Base-by-base conservation (phyloP, 2,797 vertebrate genomes). In the Peromyscus aztecus region DNA sequence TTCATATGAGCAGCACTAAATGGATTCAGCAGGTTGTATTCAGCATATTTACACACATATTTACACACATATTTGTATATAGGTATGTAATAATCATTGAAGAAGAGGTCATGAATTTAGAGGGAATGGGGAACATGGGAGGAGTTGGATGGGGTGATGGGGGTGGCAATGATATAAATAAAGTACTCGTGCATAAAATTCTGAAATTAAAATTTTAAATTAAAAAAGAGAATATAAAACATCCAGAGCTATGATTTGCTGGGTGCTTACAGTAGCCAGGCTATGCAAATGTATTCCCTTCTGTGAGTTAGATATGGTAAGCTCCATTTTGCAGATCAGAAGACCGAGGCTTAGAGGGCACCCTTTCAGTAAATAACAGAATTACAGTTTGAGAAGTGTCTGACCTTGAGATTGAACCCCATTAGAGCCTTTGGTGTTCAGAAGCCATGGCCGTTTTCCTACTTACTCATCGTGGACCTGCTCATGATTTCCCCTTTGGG, bases 321-420 rank as follows among this genome's bases (percentile, higher is more conserved):
- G 34, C 29, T 92, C 46, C 81, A 90, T 83, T 94, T 92, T 88
- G 73, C 16, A 94, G 73, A 86, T 10, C 24, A 85, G 37, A 43
- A 63, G 83, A 94, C 37, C 29, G 75, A 87, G 78, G 49, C n/a
- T 81, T 65, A 65, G 67, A 76, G 27, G 19, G 49, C 83, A 92
- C 19, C 31, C 9, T 80, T 77, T 71, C 27, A 83, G n/a, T n/a
- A 46, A 88, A 77, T 6, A 11, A 19, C 55, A 94, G 55, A 63
- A 73, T 16, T 57, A 65, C 85, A 77, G 75, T 75, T 29, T 52
- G n/a, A 87, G 77, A 49, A 55, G 34, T 0, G 0, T 77, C 46
- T 91, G 73, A 85, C 59, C 78, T 84, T 78, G 63, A 78, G 49
- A 55, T 0, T 67, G 43, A 95, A 69, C 21, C 63, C 65, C 14